These are phyloP conservation scores for Pseudeuparius sepicola DNA, from an alignment of 2,888 invertebrate species.

Conservation along the genomic window DNA sequence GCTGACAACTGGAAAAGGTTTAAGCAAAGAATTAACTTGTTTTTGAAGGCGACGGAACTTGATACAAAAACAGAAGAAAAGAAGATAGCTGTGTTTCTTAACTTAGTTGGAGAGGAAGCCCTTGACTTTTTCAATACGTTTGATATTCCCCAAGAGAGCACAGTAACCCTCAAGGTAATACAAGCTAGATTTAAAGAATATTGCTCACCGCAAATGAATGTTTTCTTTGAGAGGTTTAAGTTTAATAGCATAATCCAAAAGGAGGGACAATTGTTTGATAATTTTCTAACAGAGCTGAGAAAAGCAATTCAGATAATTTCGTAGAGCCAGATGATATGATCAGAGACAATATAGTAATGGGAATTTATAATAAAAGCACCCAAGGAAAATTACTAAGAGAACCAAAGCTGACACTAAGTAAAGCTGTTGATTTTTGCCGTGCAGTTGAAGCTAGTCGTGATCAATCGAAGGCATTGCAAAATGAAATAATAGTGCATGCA, in stretches of 20 bases:
- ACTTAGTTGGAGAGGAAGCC: constrained; percentile 21
- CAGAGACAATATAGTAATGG: constrained; percentile 20
- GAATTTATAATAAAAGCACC: constrained; percentile 10
- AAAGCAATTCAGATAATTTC: constrained; percentile 23
- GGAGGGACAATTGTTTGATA: constrained; percentile 25
- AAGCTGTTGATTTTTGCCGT: constrained; percentile 19
- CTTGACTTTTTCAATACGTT: constrained; percentile 20
- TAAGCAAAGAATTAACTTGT: constrained; percentile 17
- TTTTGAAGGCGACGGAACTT: constrained; percentile 16
- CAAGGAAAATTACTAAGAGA: constrained; percentile 22
- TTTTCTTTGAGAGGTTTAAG: constrained; percentile 21
- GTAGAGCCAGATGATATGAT: constrained; percentile 23
- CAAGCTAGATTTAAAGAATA: constrained; percentile 15
- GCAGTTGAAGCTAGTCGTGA: constrained; percentile 16
- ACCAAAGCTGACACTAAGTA: constrained; percentile 18
- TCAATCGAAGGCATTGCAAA: constrained; percentile 17
- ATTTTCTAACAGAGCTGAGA: constrained; percentile 24
- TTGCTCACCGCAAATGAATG: constrained; percentile 19
- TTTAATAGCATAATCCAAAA: constrained; percentile 23
- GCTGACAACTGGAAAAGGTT: constrained; percentile 19
- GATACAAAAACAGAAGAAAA: constrained; percentile 10
- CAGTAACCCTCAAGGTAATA: constrained; percentile 8
- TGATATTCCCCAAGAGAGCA: constrained; percentile 6
- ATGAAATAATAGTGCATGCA: constrained; percentile 7
- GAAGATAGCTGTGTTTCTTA: constrained; percentile 20